Percentiles rank a stretch among this genome's conserved stretches.
Evolutionary conservation across 1,140 invertebrate species (phyloP).

Genomic region (Drosophila mojavensis): DNA sequence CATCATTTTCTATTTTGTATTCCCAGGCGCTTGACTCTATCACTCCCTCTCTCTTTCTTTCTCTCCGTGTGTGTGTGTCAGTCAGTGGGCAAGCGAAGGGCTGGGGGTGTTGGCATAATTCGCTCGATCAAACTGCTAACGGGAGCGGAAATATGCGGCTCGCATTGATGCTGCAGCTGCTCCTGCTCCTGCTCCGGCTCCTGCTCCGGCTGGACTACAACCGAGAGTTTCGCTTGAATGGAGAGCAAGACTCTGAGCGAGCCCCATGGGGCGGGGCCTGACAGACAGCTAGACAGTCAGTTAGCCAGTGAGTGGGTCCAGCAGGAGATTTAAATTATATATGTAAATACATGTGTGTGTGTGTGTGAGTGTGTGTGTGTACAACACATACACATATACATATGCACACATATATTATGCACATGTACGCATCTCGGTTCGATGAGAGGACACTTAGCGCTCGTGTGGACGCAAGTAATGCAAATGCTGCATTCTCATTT

Average conservation of each 20-base stretch:
- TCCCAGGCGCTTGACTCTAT: slow-evolving; percentile 59
- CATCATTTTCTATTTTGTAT: slow-evolving; percentile 74
- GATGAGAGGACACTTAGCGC: slow-evolving; percentile 25
- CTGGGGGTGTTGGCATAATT: slow-evolving; percentile 60
- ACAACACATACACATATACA: too few relatives aligned
- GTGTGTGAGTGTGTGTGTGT: too few relatives aligned
- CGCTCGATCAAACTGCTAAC: slow-evolving; percentile 57
- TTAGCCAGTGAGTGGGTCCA: background rate
- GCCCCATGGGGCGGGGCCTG: background rate
- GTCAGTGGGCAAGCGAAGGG: background rate
- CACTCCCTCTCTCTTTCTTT: background rate
- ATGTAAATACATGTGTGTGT: background rate
- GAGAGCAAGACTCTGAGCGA: background rate
- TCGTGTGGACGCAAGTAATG: slow-evolving; percentile 14
- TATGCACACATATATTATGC: background rate
- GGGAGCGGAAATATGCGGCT: slow-evolving; percentile 32
- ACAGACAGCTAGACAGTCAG: slow-evolving; percentile 13
- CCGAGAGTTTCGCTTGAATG: slow-evolving; percentile 2
- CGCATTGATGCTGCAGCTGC: slow-evolving; percentile 4
- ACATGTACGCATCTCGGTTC: slow-evolving; percentile 7
- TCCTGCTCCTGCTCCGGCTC: too few relatives aligned
- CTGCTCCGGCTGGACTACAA: background rate
- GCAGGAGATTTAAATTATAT: slow-evolving; percentile 16
- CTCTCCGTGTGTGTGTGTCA: too few relatives aligned
- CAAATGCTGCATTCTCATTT: slow-evolving; percentile 36